These are phyloP conservation scores for Luidia sarsii DNA, from an alignment of 53 echinoderm and acorn worm species.

Conservation along the genomic window DNA sequence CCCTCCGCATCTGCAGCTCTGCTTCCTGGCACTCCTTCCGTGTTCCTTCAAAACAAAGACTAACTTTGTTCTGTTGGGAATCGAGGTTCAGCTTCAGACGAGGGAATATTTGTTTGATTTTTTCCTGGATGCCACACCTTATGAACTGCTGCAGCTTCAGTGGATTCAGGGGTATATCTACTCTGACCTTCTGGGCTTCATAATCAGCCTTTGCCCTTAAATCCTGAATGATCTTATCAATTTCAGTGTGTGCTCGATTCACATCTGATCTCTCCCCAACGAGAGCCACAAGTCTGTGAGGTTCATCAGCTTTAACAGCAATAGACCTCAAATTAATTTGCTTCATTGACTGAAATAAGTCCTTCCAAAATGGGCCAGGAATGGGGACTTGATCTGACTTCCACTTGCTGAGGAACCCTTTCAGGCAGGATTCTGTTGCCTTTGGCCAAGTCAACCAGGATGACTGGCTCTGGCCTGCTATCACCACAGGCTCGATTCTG, in stretches of 20 bases:
- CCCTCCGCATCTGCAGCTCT: conserved; percentile 2
- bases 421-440: background rate
- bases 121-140: conserved; percentile 6
- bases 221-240: background rate
- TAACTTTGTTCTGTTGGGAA: background rate
- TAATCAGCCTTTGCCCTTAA: conserved; percentile 12
- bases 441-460: conserved; percentile 33
- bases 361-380: conserved; percentile 10
- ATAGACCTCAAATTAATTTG: background rate
- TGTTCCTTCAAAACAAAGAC: conserved; percentile 17
- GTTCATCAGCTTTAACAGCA: background rate
- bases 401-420: background rate
- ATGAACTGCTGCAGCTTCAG: conserved; percentile 32
- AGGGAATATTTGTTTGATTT: conserved; percentile 10
- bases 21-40: conserved; percentile 16
- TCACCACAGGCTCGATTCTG: conserved; percentile 9
- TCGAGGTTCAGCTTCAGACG: conserved; percentile 3
- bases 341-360: background rate
- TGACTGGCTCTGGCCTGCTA: background rate
- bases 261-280: conserved; percentile 14
- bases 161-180: background rate
- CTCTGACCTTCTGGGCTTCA: background rate
- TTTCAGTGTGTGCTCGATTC: background rate
- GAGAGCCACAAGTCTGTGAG: background rate
- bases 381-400: conserved; percentile 1